Evolutionary conservation across 2,113 vertebrate genomes (phyloP).

Genomic region (Oreamnos americanus): DNA sequence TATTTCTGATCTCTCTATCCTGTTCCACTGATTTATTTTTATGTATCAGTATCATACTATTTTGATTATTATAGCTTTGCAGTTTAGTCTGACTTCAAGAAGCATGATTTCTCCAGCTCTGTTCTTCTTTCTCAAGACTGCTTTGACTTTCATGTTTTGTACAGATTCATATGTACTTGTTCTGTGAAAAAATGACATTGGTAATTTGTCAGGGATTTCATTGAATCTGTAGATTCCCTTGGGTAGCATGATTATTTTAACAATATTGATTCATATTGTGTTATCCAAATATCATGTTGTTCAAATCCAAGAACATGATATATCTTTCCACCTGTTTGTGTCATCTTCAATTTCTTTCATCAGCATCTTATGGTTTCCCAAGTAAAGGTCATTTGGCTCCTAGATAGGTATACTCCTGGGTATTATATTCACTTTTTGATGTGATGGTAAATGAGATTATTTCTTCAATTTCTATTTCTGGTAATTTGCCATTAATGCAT

Average conservation of each 20-base stretch:
- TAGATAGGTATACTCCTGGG: not conserved
- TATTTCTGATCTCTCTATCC: not conserved
- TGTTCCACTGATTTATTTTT: not conserved
- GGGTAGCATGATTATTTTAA: not conserved
- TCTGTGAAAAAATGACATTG: not conserved
- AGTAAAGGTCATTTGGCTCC: not conserved
- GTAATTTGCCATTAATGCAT: not conserved
- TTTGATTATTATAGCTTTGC: not conserved
- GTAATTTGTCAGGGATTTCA: not conserved
- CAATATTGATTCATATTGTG: not conserved
- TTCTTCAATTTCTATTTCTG: not conserved
- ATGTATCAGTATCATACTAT: not conserved
- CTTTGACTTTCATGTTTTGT: not conserved
- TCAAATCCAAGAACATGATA: not conserved
- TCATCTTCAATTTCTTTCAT: not conserved
- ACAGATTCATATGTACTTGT: not conserved
- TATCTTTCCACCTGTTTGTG: not conserved
- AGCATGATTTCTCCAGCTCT: not conserved
- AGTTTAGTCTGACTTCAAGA: not conserved
- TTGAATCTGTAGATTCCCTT: not conserved
- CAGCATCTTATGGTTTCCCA: not conserved
- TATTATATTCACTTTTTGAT: not conserved
- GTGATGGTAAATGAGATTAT: not conserved
- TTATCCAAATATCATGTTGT: not conserved
- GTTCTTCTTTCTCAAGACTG: not conserved